Conservation (phyloP, 2,113 vertebrate genomes). For the cattle (Bos taurus) region ARS-UCD2.0 NC_037333.1:107056501-107057000, state of each 20-base stretch:
- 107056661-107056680: not conserved
- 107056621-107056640: not conserved
- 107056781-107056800: not conserved
- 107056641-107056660: not conserved
- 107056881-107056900: rapidly evolving
- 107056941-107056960: not conserved
- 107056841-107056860: not conserved
- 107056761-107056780: not conserved
- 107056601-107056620: not conserved
- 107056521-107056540: not conserved
- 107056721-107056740: not conserved
- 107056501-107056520: not conserved
- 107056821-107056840: not conserved
- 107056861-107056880: not conserved
- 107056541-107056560: not conserved
- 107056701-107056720: not conserved
- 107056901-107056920: not conserved
- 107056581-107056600: not conserved
- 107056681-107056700: not conserved
- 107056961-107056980: not conserved
- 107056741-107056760: not conserved
- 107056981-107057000: not conserved
- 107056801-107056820: not conserved
- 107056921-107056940: not conserved
- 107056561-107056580: no score